A percentile compares a stretch with the other conserved stretches of the same genome.
These are phyloP conservation scores for Eptesicus fuscus DNA, from an alignment of 2,113 vertebrate species.

Conservation along the genomic window DNA sequence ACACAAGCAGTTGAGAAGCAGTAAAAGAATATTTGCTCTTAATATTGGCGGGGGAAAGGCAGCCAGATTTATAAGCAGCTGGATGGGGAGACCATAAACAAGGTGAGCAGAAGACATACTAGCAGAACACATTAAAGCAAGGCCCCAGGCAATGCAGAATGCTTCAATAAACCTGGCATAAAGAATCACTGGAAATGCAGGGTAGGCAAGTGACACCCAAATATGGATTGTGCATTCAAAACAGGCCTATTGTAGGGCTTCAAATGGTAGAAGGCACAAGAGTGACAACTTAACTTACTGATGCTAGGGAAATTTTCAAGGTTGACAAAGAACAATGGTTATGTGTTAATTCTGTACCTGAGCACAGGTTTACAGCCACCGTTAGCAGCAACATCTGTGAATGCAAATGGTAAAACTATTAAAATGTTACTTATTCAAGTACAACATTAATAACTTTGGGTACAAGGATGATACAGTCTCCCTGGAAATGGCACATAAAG, in stretches of 20 bases:
- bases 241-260: background rate
- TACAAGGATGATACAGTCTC: background rate
- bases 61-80: background rate
- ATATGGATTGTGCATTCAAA: background rate
- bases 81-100: background rate
- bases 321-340: background rate
- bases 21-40: background rate
- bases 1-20: background rate
- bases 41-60: background rate
- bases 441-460: background rate
- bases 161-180: background rate
- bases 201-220: background rate
- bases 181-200: background rate
- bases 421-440: background rate
- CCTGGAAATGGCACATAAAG: background rate
- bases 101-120: background rate
- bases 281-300: background rate
- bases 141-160: background rate
- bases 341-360: background rate
- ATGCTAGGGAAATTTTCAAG: background rate
- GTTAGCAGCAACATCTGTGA: slow-evolving; percentile 12
- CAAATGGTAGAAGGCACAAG: background rate
- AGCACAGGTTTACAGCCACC: background rate
- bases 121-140: background rate
- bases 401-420: background rate